These are phyloP conservation scores for Acanthococcus lagerstroemiae DNA, from an alignment of 2,888 invertebrate genomes.

Conservation along the genomic window DNA sequence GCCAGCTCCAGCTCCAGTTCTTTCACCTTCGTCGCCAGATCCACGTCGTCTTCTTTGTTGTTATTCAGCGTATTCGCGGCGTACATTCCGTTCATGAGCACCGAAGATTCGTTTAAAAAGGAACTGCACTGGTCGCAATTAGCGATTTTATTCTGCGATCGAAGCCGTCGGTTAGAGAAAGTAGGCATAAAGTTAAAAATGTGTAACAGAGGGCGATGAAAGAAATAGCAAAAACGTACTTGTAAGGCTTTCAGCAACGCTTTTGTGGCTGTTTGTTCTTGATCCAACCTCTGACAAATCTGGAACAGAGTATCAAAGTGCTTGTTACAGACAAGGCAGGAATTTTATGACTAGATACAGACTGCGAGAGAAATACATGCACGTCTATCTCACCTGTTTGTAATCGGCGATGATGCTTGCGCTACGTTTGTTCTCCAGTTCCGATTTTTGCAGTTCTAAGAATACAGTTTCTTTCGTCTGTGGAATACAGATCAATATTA, in stretches of 20 bases:
- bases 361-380: too few species aligned
- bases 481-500: too few species aligned
- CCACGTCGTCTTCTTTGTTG: slow-evolving; percentile 33
- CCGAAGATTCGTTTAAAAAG: slow-evolving; percentile 17
- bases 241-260: slow-evolving; percentile 53
- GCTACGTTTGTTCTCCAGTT: slow-evolving; percentile 62
- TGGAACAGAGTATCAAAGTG: slow-evolving; percentile 43
- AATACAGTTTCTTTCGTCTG: slow-evolving; percentile 67
- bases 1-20: slow-evolving; percentile 92
- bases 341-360: too few species aligned
- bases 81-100: slow-evolving; percentile 3
- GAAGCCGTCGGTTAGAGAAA: too few species aligned
- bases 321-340: too few species aligned
- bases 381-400: slow-evolving; percentile 60
- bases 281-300: slow-evolving; percentile 77
- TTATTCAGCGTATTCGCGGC: not conserved
- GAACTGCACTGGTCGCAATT: slow-evolving; percentile 47
- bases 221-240: slow-evolving; percentile 43
- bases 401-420: slow-evolving; percentile 80
- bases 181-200: too few species aligned
- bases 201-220: too few species aligned
- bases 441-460: slow-evolving; percentile 61
- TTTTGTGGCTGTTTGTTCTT: slow-evolving; percentile 58
- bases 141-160: slow-evolving; percentile 46
- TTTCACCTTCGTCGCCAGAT: slow-evolving; percentile 53